These are phyloP conservation scores for Steromphala cineraria DNA, from an alignment of 2,888 invertebrate genomes.

Conservation along the genomic window DNA sequence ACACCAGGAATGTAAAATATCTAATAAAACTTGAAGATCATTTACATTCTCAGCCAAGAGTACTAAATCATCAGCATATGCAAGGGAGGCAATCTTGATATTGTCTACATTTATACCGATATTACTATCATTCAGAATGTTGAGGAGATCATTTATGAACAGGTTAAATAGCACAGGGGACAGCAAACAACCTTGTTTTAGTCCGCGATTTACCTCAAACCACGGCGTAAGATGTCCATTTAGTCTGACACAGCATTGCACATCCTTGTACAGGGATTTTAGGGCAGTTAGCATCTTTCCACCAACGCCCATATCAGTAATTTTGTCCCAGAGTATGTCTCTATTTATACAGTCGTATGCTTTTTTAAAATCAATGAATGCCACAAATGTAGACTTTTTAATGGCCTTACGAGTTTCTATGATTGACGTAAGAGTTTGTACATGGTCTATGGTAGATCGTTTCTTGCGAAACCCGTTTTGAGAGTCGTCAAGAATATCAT, in stretches of 20 bases:
- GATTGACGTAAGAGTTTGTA: neutral
- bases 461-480: neutral
- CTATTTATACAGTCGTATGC: neutral
- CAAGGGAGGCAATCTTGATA: neutral
- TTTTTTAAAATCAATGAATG: neutral
- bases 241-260: neutral
- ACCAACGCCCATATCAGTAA: neutral
- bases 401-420: neutral
- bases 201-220: conserved; percentile 1
- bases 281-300: neutral
- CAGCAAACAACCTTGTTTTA: conserved; percentile 3
- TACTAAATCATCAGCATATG: neutral
- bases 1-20: neutral
- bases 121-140: neutral
- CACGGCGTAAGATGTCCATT: neutral
- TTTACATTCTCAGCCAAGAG: neutral
- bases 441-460: neutral
- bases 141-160: neutral
- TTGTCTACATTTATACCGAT: neutral
- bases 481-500: neutral
- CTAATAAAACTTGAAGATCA: neutral
- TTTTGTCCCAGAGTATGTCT: neutral
- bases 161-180: conserved; percentile 4
- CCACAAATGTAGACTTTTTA: neutral
- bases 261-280: neutral